Percentiles rank a stretch among this genome's conserved stretches.
Conservation (phyloP, 2,113 vertebrate species). For the Empidonax traillii region DNA sequence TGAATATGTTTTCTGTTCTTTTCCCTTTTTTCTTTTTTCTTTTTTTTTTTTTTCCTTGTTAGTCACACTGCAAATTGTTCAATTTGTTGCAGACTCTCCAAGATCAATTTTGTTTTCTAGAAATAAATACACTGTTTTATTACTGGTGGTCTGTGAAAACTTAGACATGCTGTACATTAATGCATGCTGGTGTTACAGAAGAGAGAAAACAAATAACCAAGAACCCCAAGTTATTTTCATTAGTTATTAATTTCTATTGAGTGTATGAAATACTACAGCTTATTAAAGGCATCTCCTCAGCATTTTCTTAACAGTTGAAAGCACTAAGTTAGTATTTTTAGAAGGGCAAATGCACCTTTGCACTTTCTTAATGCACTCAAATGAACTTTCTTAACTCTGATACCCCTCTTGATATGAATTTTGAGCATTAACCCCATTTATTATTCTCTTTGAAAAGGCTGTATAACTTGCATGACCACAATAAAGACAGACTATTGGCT, state of each 20-base stretch:
- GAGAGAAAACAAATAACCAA: background rate
- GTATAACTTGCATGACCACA: background rate
- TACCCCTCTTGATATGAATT: background rate
- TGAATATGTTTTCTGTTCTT: background rate
- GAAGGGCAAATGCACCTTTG: background rate
- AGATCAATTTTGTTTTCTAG: background rate
- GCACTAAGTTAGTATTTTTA: background rate
- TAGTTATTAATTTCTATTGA: background rate
- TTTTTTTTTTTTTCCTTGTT: accelerated
- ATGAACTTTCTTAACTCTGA: background rate
- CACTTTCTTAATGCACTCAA: background rate
- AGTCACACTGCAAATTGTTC: background rate
- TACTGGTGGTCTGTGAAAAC: background rate
- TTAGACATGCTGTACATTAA: background rate
- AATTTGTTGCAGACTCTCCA: background rate
- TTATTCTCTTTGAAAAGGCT: background rate
- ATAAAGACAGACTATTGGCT: background rate
- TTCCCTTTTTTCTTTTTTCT: accelerated
- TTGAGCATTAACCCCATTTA: background rate
- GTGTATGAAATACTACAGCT: background rate
- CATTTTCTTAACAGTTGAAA: background rate
- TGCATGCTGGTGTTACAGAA: background rate
- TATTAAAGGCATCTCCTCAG: background rate
- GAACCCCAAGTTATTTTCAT: background rate
- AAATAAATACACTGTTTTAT: background rate